A percentile compares a stretch with the other conserved stretches of the same genome.
Conservation (phyloP, 2,797 vertebrate genomes). For the Gadopsis marmoratus region DNA sequence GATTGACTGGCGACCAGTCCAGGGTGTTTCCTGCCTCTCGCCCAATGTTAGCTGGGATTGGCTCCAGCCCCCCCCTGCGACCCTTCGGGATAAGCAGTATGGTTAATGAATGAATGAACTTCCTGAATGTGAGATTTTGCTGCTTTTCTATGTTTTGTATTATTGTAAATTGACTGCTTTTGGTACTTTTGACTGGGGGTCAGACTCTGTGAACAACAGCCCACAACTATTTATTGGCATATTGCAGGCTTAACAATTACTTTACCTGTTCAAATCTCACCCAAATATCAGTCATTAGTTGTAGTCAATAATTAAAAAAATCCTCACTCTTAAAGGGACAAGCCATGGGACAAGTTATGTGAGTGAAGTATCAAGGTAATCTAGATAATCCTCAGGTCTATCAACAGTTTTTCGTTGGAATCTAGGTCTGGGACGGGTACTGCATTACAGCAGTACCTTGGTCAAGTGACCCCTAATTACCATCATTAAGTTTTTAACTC, state of each 20-base stretch:
- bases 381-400: neutral
- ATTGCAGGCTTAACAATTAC: neutral
- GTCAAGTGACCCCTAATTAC: neutral
- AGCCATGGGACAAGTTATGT: neutral
- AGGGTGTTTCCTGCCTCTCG: too few relatives aligned
- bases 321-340: neutral
- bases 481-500: neutral
- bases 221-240: neutral
- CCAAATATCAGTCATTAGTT: neutral
- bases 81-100: too few relatives aligned
- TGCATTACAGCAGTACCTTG: neutral
- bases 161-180: neutral
- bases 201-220: neutral
- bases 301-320: neutral
- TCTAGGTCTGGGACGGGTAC: too few relatives aligned
- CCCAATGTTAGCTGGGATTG: too few relatives aligned
- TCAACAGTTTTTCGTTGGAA: neutral
- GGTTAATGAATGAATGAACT: neutral
- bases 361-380: neutral
- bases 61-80: too few relatives aligned
- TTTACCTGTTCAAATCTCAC: neutral
- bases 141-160: neutral
- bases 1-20: too few relatives aligned
- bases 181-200: neutral
- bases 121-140: neutral